phyloP scores from a whole-genome alignment of 2,113 vertebrate species.

The Pedionomus torquatus region DNA sequence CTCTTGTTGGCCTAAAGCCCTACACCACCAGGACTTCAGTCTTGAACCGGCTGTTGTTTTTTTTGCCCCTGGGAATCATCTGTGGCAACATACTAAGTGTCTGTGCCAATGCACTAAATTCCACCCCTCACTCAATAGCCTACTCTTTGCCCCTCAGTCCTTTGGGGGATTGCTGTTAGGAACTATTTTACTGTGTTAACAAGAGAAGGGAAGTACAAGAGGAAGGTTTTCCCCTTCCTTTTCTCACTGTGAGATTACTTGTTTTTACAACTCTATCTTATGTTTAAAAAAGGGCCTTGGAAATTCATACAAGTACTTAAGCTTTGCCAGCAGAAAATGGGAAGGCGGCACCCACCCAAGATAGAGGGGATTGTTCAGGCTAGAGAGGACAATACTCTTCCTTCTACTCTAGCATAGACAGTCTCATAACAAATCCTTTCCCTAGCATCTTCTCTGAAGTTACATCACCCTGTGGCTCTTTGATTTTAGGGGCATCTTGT shows the following conservation, averaged over 20 bases:
- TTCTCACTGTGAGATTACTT: background rate
- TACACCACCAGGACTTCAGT: background rate
- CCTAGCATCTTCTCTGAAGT: background rate
- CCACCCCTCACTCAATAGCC: background rate
- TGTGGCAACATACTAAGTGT: background rate
- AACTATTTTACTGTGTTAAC: background rate
- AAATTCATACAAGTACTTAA: background rate
- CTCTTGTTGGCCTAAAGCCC: background rate
- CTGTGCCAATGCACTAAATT: background rate
- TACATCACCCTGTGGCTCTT: background rate
- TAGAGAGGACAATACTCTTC: background rate
- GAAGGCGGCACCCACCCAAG: background rate
- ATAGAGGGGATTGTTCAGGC: rapidly evolving
- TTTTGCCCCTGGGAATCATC: background rate
- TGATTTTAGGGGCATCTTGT: background rate
- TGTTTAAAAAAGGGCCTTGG: background rate
- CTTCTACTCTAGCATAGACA: background rate
- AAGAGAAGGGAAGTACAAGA: background rate
- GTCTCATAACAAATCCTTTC: background rate
- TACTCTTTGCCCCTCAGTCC: background rate
- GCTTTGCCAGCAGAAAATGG: background rate
- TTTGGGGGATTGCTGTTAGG: background rate
- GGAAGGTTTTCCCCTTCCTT: background rate
- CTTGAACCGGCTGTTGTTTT: background rate
- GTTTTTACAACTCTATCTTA: background rate